Evolutionary conservation across 2,797 vertebrate species (phyloP), one percentile per base, ranked within the genome.

Genomic region (Emys orbicularis): DNA sequence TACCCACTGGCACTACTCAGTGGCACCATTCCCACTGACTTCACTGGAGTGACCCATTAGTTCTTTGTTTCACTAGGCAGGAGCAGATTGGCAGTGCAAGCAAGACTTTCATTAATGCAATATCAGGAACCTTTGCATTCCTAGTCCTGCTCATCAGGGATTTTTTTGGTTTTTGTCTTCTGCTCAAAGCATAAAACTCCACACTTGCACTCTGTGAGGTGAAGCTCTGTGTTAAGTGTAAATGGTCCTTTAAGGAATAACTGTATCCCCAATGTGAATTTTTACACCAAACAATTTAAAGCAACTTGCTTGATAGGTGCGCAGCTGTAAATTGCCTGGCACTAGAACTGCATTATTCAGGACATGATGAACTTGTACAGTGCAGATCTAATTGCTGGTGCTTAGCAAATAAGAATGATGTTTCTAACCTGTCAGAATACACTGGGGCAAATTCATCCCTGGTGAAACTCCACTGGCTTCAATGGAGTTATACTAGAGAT

Each of bases 61-160:
- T 59, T 93, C 44, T 23, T 91, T 93, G 92, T 92, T 90, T 96
- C 91, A 81, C 27, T 88, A 27, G 34, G 23, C 37, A 13, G 21
- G 41, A 50, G 59, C 89, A 79, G 90, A 81, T 92, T 92, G 83
- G 92, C 92, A 68, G 84, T 79, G 79, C 79, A 83, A 83, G 50
- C 13, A 8, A 57, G 34, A 86, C 53, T 93, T 84, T 89, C 0
- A 2, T 94, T 96, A 90, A 77, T 89, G 50, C 83, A 96, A 81
- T 84, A 94, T 83, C 79, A 90, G 53, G 74, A 92, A 92, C 80
- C 88, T 90, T 84, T 86, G 65, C 27, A 34, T 85, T 91, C 11
- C 56, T 91, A 1, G 89, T 92, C 61, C 23, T 0, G 80, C 2
- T 85, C 72, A 85, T 90, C 0, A 0, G 9, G n/a, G n/a, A 11